These are phyloP conservation scores for Patella pellucida DNA, from an alignment of 2,888 invertebrate genomes.

Conservation along the genomic window DNA sequence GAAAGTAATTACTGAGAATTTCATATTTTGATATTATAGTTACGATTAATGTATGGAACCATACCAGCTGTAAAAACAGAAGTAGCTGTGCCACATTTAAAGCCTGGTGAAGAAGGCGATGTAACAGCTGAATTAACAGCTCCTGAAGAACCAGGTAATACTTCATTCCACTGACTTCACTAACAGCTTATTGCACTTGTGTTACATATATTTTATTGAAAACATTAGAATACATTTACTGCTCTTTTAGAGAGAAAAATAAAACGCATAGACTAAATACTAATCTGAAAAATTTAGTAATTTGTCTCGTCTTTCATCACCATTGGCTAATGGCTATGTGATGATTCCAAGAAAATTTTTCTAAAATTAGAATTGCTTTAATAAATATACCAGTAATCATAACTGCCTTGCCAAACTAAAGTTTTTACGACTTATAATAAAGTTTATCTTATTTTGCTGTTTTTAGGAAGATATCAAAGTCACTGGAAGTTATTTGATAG, in stretches of 20 bases:
- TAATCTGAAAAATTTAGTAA: no score
- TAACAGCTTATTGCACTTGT: no score
- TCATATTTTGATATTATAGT: slow-evolving; percentile 30
- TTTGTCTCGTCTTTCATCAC: no score
- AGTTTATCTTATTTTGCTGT: background rate
- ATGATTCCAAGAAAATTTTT: background rate
- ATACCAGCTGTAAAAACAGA: slow-evolving; percentile 47
- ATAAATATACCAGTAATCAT: background rate
- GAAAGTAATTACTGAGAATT: no score
- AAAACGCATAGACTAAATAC: no score
- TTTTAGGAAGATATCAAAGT: slow-evolving; percentile 62
- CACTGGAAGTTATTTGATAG: slow-evolving; percentile 67
- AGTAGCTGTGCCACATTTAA: slow-evolving; percentile 56
- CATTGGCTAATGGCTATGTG: no score
- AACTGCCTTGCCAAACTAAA: background rate
- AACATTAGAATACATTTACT: no score
- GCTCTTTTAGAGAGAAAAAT: no score
- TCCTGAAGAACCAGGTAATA: slow-evolving; percentile 55
- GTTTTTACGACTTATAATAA: background rate
- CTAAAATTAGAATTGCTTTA: background rate
- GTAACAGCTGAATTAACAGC: slow-evolving; percentile 61
- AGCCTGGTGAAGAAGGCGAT: slow-evolving; percentile 61
- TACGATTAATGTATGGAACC: slow-evolving; percentile 49
- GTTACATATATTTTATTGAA: no score
- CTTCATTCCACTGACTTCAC: no score